Base-by-base conservation (phyloP, 2,888 invertebrate species). In the Leistus spinibarbis region DNA sequence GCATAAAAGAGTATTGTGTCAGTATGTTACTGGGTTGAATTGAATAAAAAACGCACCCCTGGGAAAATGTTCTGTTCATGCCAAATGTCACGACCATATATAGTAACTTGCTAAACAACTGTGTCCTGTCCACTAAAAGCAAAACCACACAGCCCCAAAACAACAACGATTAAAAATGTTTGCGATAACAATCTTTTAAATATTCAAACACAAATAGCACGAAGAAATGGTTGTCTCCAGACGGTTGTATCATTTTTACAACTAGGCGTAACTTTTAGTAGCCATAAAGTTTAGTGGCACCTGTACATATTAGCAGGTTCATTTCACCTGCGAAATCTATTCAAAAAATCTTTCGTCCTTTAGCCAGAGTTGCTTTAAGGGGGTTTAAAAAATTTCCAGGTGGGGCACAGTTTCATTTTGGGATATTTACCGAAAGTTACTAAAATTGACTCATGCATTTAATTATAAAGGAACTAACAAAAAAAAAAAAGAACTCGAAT, bases 231-330 rank as follows among this genome's bases (percentile, higher is more conserved):
- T 22, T 19, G 60, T 17, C 60, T 60, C 20, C 60, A 19, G 22
- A 60, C 19, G 10, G 60, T 19, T 60, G 22, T 60, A 22, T 10
- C 10, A 60, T 60, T n/a, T 60, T 60, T 60, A 60, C 19, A 60
- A 60, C 60, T 60, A 60, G 4, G 9, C 60, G 60, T 60, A 19
- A 60, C 60, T 60, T 60, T 60, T 60, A 60, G 10, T 40, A 60
- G 60, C 22, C 19, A 5, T 60, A 60, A 70, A 70, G 62, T 62
- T 22, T 54, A 17, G 54, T n/a, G 63, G 62, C 69, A 70, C 69
- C 69, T 70, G 69, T 70, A 70, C 7, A 20, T 69, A 56, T 69
- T 40, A 60, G 69, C 69, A 57, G 69, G 60, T 70, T 70, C 54
- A 19, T 54, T 68, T 54, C 69, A 69, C 69, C 69, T 69, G 69